These are phyloP conservation scores for Sthenelais limicola DNA, from an alignment of 2,888 invertebrate genomes.

Conservation along the genomic window DNA sequence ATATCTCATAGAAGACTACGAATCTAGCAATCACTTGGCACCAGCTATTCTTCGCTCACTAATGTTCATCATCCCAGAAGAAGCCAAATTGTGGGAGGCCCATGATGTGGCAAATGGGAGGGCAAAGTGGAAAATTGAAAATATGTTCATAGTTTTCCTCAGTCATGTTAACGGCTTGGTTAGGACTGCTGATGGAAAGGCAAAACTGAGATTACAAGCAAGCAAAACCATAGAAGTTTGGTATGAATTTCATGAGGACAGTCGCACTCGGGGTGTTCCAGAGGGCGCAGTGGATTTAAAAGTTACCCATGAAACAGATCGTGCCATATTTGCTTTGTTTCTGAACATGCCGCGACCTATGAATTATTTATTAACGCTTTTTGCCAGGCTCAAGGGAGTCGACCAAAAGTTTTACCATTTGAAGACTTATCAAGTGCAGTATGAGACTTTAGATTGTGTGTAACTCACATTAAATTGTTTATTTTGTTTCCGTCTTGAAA, in stretches of 20 bases:
- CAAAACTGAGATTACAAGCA: not conserved
- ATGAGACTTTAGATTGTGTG: constrained; percentile 6
- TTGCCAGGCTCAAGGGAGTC: not conserved
- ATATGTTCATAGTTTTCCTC: not conserved
- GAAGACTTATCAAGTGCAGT: constrained; percentile 11
- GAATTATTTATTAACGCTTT: not conserved
- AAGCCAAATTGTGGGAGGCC: not conserved
- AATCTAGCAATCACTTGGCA: not conserved
- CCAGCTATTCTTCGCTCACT: not conserved
- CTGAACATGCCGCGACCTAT: not conserved
- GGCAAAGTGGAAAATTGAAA: not conserved
- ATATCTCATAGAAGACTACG: not conserved
- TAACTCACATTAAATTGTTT: no score
- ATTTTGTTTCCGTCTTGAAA: no score
- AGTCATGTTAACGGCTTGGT: constrained; percentile 19
- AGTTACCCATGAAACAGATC: not conserved
- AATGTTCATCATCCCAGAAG: constrained; percentile 10
- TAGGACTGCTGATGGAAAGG: constrained; percentile 6
- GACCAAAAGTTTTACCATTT: constrained; percentile 20
- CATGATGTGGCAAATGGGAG: not conserved
- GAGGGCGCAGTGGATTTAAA: not conserved
- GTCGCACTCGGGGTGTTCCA: not conserved
- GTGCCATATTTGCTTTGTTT: not conserved
- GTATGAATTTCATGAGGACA: constrained; percentile 31
- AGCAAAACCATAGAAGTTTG: constrained; percentile 1